Percentiles rank a stretch among this genome's conserved stretches.
These are phyloP conservation scores for Myiotriccus ornatus DNA, from an alignment of 2,797 vertebrate genomes.

Conservation along the genomic window DNA sequence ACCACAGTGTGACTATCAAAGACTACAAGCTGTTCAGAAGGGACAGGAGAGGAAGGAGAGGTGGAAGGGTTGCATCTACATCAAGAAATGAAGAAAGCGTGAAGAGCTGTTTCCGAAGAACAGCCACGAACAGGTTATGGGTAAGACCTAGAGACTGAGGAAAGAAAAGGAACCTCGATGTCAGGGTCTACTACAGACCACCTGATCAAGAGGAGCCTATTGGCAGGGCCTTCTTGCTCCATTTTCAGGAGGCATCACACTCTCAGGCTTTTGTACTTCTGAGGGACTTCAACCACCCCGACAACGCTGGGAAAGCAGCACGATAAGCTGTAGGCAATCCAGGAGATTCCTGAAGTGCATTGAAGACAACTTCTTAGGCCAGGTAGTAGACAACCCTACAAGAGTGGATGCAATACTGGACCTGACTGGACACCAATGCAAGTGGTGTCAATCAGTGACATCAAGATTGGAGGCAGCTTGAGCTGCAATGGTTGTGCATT, in stretches of 20 bases:
- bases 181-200: rapidly evolving
- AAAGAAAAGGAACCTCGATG: background rate
- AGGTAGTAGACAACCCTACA: background rate
- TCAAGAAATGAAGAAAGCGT: background rate
- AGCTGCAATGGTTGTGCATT: background rate
- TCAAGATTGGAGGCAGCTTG: background rate
- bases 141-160: background rate
- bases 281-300: background rate
- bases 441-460: background rate
- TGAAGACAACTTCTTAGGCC: background rate
- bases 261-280: rapidly evolving
- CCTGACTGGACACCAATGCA: too few species aligned
- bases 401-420: background rate
- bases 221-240: background rate
- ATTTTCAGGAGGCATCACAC: background rate
- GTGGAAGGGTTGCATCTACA: background rate
- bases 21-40: background rate
- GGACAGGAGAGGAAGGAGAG: background rate
- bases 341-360: background rate
- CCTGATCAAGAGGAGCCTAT: background rate
- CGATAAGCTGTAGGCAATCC: background rate
- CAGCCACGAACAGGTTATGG: background rate
- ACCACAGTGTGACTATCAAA: background rate
- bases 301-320: background rate
- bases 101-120: background rate